A percentile compares a stretch with the other conserved stretches of the same genome.
Evolutionary conservation across 2,888 invertebrate species (phyloP).

Genomic region (Tetragnatha montana): DNA sequence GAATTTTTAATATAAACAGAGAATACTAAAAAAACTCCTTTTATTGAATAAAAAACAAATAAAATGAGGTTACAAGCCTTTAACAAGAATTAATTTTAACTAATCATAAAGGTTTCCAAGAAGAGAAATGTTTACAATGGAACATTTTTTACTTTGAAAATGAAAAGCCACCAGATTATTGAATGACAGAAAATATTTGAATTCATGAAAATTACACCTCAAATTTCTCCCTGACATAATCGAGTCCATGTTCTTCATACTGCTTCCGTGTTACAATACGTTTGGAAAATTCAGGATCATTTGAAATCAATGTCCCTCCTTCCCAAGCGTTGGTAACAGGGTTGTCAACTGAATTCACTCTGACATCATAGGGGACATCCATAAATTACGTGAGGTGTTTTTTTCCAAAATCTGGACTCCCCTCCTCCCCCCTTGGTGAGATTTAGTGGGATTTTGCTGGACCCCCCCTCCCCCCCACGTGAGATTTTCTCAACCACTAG

Average conservation of each 20-base stretch:
- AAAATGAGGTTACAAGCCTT: neutral
- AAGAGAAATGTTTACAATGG: neutral
- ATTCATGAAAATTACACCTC: conserved; percentile 71
- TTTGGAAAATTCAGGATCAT: conserved; percentile 82
- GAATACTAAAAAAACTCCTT: no score
- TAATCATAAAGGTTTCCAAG: no score
- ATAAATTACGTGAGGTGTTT: no score
- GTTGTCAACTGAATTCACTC: no score
- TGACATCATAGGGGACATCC: no score
- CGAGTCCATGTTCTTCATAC: conserved; percentile 90
- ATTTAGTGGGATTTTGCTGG: no score
- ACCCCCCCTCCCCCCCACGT: no score
- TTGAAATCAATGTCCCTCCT: conserved; percentile 87
- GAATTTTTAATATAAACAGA: no score
- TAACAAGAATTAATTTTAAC: neutral
- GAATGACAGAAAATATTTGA: neutral
- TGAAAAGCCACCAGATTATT: neutral
- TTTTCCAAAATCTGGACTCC: no score
- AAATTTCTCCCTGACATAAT: conserved; percentile 78
- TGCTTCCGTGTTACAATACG: conserved; percentile 86
- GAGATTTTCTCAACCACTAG: no score
- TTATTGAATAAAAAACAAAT: no score
- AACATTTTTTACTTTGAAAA: neutral
- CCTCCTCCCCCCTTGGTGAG: no score
- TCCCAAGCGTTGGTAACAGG: conserved; percentile 92